These are phyloP conservation scores for Syngnathus floridae DNA, from an alignment of 2,113 vertebrate genomes.

Conservation along the genomic window DNA sequence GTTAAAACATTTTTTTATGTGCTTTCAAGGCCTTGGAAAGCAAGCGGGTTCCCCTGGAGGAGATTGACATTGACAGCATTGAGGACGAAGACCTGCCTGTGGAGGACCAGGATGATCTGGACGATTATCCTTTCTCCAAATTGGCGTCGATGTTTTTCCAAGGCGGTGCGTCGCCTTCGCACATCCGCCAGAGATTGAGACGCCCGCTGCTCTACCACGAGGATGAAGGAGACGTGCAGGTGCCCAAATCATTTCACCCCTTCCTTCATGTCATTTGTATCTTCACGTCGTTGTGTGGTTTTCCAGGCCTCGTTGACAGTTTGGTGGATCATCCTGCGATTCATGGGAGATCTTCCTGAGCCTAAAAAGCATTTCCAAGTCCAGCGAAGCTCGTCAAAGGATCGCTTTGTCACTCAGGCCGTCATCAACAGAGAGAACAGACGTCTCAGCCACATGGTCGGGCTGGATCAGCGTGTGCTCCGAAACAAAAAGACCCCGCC, in stretches of 20 bases:
- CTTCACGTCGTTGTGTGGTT: slow-evolving; percentile 5
- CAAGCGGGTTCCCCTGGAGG: slow-evolving; percentile 60
- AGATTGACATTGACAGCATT: slow-evolving; percentile 82
- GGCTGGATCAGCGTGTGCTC: slow-evolving; percentile 66
- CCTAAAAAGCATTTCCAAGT: slow-evolving; percentile 67
- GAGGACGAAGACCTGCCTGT: slow-evolving; percentile 55
- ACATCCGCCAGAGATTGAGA: slow-evolving; percentile 75
- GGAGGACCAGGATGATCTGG: slow-evolving; percentile 74
- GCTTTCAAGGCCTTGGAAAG: slow-evolving; percentile 76
- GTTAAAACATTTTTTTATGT: not conserved
- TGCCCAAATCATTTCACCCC: slow-evolving; percentile 35
- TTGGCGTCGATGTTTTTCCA: slow-evolving; percentile 94
- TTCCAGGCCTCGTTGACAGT: slow-evolving; percentile 79
- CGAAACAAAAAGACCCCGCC: slow-evolving; percentile 48
- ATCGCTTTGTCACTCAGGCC: slow-evolving; percentile 48
- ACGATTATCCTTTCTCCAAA: slow-evolving; percentile 86
- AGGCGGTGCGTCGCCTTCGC: slow-evolving; percentile 74
- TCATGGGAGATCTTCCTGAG: slow-evolving; percentile 94
- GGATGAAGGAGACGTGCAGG: slow-evolving; percentile 77
- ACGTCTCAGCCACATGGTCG: slow-evolving; percentile 69
- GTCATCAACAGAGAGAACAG: slow-evolving; percentile 56
- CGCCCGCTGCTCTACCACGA: slow-evolving; percentile 89
- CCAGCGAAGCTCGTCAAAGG: slow-evolving; percentile 8
- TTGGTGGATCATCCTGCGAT: slow-evolving; percentile 89
- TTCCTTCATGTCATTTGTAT: not conserved